Conservation (phyloP, 1,140 invertebrate species). For the Anadara kagoshimensis region DNA sequence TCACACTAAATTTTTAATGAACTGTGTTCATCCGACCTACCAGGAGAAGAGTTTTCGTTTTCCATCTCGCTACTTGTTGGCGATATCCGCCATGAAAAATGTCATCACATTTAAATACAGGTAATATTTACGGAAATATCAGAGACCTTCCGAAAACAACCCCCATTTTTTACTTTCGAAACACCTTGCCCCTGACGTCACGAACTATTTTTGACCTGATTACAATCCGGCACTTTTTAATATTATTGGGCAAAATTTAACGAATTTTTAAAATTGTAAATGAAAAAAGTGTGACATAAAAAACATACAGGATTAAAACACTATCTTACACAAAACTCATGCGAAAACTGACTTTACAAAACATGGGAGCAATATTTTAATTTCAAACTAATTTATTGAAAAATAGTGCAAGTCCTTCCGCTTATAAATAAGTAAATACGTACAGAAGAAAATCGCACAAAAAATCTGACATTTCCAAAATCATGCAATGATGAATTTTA, state of each 20-base stretch:
- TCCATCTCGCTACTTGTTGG: conserved; percentile 36
- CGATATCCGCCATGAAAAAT: conserved; percentile 20
- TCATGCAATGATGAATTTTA: not conserved
- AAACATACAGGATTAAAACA: no score
- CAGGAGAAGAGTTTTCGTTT: conserved; percentile 33
- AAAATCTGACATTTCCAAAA: conserved; percentile 18
- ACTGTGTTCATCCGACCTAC: not conserved
- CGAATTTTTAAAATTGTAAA: conserved; percentile 5
- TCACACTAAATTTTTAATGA: not conserved
- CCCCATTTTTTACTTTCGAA: not conserved
- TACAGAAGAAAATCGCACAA: conserved; percentile 25
- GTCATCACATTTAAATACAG: not conserved
- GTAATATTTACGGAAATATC: conserved; percentile 8
- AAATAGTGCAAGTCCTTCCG: conserved; percentile 38
- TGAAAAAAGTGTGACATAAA: not conserved
- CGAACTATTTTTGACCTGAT: conserved; percentile 65
- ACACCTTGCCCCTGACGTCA: conserved; percentile 57
- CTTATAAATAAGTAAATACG: conserved; percentile 52
- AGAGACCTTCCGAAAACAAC: conserved; percentile 26
- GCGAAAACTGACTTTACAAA: no score
- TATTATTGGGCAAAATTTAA: conserved; percentile 24
- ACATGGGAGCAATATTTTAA: no score
- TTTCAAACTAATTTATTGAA: conserved; percentile 2
- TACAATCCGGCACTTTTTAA: conserved; percentile 46
- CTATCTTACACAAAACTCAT: no score